These are phyloP conservation scores for Amblyopsis rosae DNA, from an alignment of 2,113 vertebrate genomes.

Conservation along the genomic window DNA sequence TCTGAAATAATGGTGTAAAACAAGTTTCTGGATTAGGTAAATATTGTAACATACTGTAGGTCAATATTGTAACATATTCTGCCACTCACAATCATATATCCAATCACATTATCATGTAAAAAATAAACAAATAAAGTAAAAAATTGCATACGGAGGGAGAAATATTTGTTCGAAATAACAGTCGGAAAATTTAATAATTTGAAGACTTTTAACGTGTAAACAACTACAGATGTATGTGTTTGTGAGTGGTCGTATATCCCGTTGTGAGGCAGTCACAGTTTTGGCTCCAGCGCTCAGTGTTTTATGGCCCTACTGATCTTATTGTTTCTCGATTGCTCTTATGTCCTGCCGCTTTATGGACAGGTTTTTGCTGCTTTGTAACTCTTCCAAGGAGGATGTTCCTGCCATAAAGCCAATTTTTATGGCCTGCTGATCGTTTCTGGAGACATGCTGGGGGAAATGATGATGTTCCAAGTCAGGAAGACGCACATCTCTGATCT, in stretches of 20 bases:
- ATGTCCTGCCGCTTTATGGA: constrained; percentile 55
- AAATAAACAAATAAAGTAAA: too few species aligned
- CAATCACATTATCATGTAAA: too few species aligned
- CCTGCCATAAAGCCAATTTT: constrained; percentile 44
- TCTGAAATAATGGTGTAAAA: too few species aligned
- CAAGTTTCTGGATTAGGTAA: too few species aligned
- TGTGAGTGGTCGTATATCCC: constrained; percentile 34
- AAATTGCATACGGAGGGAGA: neutral
- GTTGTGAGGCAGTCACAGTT: constrained; percentile 32
- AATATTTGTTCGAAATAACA: constrained; percentile 12
- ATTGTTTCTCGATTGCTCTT: constrained; percentile 38
- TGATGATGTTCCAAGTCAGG: constrained; percentile 42
- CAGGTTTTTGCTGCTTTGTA: constrained; percentile 51
- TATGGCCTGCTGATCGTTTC: constrained; percentile 47
- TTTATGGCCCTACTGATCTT: constrained; percentile 52
- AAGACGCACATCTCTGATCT: constrained; percentile 35
- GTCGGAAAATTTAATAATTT: too few species aligned
- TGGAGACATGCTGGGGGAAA: constrained; percentile 34
- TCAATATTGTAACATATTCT: too few species aligned
- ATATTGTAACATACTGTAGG: too few species aligned
- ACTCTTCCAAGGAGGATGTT: constrained; percentile 57
- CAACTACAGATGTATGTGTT: constrained; percentile 8
- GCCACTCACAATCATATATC: too few species aligned
- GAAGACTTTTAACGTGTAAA: too few species aligned
- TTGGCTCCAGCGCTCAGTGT: constrained; percentile 13